Percentiles rank a stretch among this genome's conserved stretches.
phyloP scores from a whole-genome alignment of 1,140 invertebrate genomes.

The Anastatus disparis region DNA sequence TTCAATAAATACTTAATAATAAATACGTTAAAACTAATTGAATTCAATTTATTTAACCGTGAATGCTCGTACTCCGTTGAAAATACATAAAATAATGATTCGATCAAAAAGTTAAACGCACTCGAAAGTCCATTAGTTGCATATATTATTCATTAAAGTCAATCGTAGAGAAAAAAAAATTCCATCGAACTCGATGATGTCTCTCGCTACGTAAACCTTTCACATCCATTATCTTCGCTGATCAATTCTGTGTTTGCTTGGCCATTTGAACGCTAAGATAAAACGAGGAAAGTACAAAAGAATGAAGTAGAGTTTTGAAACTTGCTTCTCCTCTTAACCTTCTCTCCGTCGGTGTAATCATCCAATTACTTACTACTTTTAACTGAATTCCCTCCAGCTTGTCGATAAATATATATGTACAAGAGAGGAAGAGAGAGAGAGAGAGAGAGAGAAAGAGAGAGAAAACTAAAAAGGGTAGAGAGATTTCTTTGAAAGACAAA shows the following conservation, averaged over 20 bases:
- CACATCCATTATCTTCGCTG: conserved; percentile 5
- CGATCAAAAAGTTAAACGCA: too few species aligned
- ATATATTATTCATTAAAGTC: conserved; percentile 8
- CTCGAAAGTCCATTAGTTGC: too few species aligned
- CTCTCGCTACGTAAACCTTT: not conserved
- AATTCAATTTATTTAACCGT: too few species aligned
- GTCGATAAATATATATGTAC: too few species aligned
- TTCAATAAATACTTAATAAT: too few species aligned
- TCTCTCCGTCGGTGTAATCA: conserved; percentile 11
- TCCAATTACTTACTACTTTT: conserved; percentile 35
- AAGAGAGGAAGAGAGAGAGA: too few species aligned
- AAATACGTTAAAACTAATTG: too few species aligned
- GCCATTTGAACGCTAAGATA: not conserved
- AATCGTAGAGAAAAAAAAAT: too few species aligned
- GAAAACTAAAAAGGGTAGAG: not conserved
- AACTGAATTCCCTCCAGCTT: conserved; percentile 32
- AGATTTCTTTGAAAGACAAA: not conserved
- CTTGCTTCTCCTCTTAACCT: not conserved
- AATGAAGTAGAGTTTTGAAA: conserved; percentile 25
- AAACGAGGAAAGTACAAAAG: not conserved
- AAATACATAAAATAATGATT: too few species aligned
- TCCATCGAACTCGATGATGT: not conserved
- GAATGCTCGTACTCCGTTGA: too few species aligned
- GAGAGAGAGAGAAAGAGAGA: too few species aligned
- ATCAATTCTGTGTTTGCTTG: not conserved